phyloP scores from a whole-genome alignment of 2,888 invertebrate species.

The Melanophora roralis region DNA sequence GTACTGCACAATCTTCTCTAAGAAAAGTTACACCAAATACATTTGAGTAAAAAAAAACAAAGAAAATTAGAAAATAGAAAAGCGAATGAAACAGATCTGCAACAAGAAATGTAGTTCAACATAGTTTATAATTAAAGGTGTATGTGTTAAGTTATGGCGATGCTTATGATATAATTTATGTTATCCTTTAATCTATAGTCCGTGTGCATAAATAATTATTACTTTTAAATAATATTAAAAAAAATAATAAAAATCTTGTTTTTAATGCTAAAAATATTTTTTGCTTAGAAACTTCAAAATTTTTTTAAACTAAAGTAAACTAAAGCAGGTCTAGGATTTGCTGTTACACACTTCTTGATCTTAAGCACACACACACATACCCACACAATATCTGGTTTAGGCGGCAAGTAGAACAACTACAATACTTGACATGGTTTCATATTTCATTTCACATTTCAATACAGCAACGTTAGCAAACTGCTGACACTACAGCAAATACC shows the following conservation, averaged over 20 bases:
- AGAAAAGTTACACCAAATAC: too few relatives aligned
- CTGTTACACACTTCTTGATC: background rate
- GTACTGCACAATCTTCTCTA: background rate
- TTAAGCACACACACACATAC: background rate
- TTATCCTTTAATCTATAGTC: conserved; percentile 10
- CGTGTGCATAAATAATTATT: background rate
- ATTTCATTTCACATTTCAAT: conserved; percentile 54
- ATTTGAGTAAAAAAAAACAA: background rate
- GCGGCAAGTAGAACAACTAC: conserved; percentile 11
- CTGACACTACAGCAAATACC: conserved; percentile 47
- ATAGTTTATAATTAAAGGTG: background rate
- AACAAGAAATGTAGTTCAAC: conserved; percentile 6
- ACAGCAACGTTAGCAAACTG: conserved; percentile 5
- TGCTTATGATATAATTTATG: background rate
- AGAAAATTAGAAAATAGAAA: too few relatives aligned
- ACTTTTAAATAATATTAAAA: background rate
- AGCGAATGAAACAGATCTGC: background rate
- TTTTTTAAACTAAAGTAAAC: too few relatives aligned
- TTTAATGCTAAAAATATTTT: conserved; percentile 36
- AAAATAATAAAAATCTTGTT: background rate
- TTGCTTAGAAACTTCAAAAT: too few relatives aligned
- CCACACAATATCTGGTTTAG: background rate
- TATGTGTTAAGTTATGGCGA: background rate
- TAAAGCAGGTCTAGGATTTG: background rate
- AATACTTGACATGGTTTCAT: conserved; percentile 59